phyloP scores from a whole-genome alignment of 1,140 invertebrate genomes.

The Drosophila kohkoa region DNA sequence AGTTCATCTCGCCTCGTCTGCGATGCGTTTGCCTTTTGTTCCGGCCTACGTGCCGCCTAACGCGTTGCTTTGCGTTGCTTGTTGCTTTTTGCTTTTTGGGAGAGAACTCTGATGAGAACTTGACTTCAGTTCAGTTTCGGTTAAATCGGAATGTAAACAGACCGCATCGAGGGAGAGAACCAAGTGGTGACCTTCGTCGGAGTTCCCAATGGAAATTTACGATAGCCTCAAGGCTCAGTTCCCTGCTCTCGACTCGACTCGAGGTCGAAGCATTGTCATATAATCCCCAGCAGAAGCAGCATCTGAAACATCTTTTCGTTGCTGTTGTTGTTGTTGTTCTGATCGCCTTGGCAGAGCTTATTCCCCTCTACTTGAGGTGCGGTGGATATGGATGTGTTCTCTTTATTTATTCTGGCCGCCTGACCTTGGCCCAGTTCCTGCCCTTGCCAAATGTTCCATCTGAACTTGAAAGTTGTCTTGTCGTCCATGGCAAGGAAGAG shows the following conservation, averaged over 20 bases:
- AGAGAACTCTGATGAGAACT: conserved; percentile 39
- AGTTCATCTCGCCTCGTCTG: no score
- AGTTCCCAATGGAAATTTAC: conserved; percentile 56
- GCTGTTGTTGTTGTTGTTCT: neutral
- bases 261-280: neutral
- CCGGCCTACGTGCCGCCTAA: conserved; percentile 67
- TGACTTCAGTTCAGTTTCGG: conserved; percentile 36
- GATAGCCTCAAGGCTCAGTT: conserved; percentile 47
- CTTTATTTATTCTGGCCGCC: conserved; percentile 48
- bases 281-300: neutral
- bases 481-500: conserved; percentile 48
- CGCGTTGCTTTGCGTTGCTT: conserved; percentile 57
- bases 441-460: conserved; percentile 64
- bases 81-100: conserved; percentile 2
- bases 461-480: conserved; percentile 76
- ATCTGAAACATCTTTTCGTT: neutral
- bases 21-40: conserved; percentile 16
- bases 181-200: conserved; percentile 24
- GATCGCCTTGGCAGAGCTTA: conserved; percentile 26
- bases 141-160: neutral
- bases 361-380: conserved; percentile 32
- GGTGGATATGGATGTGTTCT: conserved; percentile 31
- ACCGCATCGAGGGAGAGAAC: neutral
- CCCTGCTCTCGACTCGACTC: neutral
- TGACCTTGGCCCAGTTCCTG: conserved; percentile 78